Conservation (phyloP, 37 sponge, comb jelly and placozoan genomes). For the Axinella damicornis region DNA sequence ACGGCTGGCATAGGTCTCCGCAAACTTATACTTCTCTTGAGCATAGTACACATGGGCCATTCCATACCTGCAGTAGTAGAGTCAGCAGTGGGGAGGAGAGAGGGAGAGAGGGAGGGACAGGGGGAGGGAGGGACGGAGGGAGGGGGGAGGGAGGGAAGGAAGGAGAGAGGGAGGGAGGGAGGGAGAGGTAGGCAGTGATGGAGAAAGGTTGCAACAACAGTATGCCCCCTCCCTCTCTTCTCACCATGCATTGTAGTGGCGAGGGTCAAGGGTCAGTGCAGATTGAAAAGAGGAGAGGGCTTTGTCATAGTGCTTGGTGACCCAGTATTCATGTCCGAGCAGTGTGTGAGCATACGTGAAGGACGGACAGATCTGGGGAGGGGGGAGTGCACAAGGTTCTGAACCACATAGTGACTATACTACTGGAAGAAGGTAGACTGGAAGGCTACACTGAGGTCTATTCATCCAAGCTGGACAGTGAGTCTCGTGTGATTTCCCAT, state of each 20-base stretch:
- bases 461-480: too few species aligned
- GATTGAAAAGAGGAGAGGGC: slow-evolving; percentile 77
- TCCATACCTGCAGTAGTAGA: slow-evolving; percentile 74
- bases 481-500: too few species aligned
- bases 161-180: background rate
- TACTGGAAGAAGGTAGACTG: too few species aligned
- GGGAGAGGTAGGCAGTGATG: slow-evolving; percentile 16
- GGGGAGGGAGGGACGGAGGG: background rate
- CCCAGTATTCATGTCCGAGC: slow-evolving; percentile 86
- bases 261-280: slow-evolving; percentile 75
- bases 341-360: slow-evolving; percentile 88
- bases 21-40: slow-evolving; percentile 86
- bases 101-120: background rate
- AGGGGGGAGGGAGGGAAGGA: background rate
- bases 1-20: slow-evolving; percentile 63
- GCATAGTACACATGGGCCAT: slow-evolving; percentile 84
- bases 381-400: too few species aligned
- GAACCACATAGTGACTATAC: too few species aligned
- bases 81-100: background rate
- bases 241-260: slow-evolving; percentile 93
- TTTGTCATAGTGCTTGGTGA: slow-evolving; percentile 78
- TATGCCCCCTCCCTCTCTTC: background rate
- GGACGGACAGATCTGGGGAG: slow-evolving; percentile 70
- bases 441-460: too few species aligned
- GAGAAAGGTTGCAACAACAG: too few species aligned